Evolutionary conservation across 2,113 vertebrate genomes (phyloP).

Genomic region (Gymnocephalus cernua): DNA sequence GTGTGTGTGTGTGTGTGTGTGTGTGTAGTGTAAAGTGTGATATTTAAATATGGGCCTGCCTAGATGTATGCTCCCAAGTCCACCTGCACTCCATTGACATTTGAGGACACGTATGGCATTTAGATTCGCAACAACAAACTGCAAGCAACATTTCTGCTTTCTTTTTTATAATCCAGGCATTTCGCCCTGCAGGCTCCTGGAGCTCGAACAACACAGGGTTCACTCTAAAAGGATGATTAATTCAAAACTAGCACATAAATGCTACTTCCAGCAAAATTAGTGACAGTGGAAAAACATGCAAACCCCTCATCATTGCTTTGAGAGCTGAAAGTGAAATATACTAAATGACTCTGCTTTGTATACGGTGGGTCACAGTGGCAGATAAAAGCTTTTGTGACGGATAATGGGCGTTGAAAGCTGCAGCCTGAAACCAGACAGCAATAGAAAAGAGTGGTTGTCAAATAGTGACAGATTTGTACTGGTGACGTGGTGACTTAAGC

Average conservation of each 20-base stretch:
- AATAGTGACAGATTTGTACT: constrained; percentile 56
- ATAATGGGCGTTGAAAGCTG: constrained; percentile 73
- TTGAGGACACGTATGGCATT: constrained; percentile 38
- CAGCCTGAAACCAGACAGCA: constrained; percentile 63
- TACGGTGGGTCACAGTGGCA: constrained; percentile 61
- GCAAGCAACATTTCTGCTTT: neutral
- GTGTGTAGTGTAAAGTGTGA: constrained; percentile 26
- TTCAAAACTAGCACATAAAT: constrained; percentile 57
- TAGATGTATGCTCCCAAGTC: constrained; percentile 26
- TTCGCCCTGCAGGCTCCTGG: neutral
- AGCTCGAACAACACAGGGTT: constrained; percentile 35
- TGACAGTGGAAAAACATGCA: constrained; percentile 53
- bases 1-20: neutral
- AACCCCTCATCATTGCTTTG: constrained; percentile 59
- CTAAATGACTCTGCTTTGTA: constrained; percentile 68
- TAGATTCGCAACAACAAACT: constrained; percentile 10
- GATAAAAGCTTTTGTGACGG: constrained; percentile 75
- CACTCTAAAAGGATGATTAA: constrained; percentile 52
- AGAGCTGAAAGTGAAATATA: constrained; percentile 61
- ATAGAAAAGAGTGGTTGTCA: constrained; percentile 60
- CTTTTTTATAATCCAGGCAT: neutral
- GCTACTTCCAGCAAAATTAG: constrained; percentile 34
- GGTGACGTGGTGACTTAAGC: constrained; percentile 37
- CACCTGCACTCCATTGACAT: constrained; percentile 43
- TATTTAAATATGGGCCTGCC: constrained; percentile 40